Percentiles rank a stretch among this genome's conserved stretches.
phyloP scores from a whole-genome alignment of 2,888 invertebrate genomes.

The Vesta saturnalis region DNA sequence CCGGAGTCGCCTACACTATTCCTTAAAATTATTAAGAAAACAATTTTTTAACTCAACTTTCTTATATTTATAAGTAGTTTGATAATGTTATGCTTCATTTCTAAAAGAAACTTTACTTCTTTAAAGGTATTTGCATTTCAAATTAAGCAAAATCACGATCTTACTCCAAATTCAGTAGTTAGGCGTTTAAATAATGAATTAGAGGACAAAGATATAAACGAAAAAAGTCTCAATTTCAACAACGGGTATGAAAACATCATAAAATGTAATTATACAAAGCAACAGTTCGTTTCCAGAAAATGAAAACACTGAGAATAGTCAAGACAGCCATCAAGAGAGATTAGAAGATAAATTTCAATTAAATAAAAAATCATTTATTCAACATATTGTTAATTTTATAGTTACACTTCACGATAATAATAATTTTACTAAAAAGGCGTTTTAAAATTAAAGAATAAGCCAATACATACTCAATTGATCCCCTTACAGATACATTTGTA shows the following conservation, averaged over 20 bases:
- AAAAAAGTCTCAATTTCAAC: neutral
- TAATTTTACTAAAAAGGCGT: constrained; percentile 24
- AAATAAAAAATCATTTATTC: constrained; percentile 10
- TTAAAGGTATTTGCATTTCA: constrained; percentile 19
- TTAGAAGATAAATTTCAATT: neutral
- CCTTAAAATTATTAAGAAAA: too few species aligned
- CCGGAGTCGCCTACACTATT: too few species aligned
- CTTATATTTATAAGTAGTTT: too few species aligned
- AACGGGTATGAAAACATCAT: too few species aligned
- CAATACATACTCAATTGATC: constrained; percentile 14
- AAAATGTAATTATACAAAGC: too few species aligned
- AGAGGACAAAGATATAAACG: neutral
- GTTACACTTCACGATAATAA: constrained; percentile 20
- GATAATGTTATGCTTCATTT: constrained; percentile 28
- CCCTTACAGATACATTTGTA: constrained; percentile 15
- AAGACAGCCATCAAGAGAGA: too few species aligned
- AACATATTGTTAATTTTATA: constrained; percentile 13
- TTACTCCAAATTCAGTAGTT: constrained; percentile 6
- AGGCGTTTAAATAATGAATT: constrained; percentile 11
- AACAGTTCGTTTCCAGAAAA: neutral
- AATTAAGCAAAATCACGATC: constrained; percentile 20
- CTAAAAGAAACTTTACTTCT: constrained; percentile 8
- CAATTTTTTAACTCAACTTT: too few species aligned
- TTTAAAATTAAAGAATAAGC: constrained; percentile 13
- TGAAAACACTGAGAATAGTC: neutral